Conservation (phyloP, 2,113 vertebrate species). For the Coptodon rendalli region DNA sequence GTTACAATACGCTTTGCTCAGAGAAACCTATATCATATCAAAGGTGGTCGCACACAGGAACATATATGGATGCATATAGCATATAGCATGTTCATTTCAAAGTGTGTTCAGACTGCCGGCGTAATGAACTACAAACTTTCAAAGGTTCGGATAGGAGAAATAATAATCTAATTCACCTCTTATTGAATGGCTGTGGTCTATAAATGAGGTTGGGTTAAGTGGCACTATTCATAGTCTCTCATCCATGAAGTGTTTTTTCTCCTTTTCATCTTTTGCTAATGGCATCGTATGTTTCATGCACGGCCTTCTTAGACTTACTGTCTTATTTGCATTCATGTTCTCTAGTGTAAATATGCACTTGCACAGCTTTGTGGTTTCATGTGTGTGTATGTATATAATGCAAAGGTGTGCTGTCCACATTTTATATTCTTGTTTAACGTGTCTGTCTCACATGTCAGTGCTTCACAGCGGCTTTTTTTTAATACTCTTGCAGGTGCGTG, state of each 20-base stretch:
- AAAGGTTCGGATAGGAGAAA: neutral
- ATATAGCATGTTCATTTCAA: constrained; percentile 10
- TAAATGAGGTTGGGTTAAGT: constrained; percentile 26
- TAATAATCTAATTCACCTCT: neutral
- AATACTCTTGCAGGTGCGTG: neutral
- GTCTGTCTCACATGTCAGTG: neutral
- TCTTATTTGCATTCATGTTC: constrained; percentile 6
- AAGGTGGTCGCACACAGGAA: neutral
- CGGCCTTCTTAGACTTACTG: neutral
- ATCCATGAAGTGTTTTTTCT: neutral
- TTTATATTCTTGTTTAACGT: neutral
- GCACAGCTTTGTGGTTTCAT: neutral
- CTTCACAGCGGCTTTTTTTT: constrained; percentile 2
- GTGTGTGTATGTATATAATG: neutral
- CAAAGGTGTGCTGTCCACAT: neutral
- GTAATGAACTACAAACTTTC: constrained; percentile 3
- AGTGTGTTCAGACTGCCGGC: neutral
- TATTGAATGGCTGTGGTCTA: constrained; percentile 7
- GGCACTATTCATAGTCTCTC: constrained; percentile 8
- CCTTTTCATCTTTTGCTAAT: constrained; percentile 27
- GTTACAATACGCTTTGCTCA: neutral
- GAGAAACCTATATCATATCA: constrained; percentile 1
- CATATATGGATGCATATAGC: neutral
- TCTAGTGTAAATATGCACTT: neutral
- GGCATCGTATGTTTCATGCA: constrained; percentile 45